phyloP scores from a whole-genome alignment of 2,113 vertebrate genomes.

The Aegotheles bennettii region DNA sequence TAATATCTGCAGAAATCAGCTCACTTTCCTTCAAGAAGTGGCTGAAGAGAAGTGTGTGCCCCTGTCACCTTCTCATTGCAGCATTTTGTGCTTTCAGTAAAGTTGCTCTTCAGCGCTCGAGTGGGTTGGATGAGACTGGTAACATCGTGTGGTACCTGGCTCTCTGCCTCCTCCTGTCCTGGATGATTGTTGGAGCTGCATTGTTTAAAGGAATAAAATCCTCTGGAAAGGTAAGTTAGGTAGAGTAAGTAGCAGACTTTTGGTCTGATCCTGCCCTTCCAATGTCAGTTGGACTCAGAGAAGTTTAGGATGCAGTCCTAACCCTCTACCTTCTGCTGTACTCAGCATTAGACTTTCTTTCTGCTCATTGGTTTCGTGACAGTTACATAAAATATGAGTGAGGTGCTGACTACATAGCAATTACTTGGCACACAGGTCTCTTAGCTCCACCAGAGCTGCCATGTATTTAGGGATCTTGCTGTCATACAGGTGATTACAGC shows the following conservation, averaged over 20 bases:
- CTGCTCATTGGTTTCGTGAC: not conserved
- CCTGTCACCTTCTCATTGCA: not conserved
- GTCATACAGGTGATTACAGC: not conserved
- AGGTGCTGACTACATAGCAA: not conserved
- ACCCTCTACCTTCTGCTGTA: not conserved
- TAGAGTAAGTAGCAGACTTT: not conserved
- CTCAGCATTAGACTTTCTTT: not conserved
- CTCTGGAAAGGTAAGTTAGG: slow-evolving; percentile 87
- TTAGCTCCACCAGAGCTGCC: not conserved
- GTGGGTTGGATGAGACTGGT: slow-evolving; percentile 84
- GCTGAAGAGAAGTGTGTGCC: not conserved
- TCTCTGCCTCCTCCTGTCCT: slow-evolving; percentile 88
- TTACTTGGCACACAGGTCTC: not conserved
- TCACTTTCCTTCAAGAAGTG: not conserved
- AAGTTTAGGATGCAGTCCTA: not conserved
- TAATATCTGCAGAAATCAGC: not conserved
- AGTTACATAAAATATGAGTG: not conserved
- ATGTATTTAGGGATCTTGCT: not conserved
- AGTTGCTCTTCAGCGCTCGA: slow-evolving; percentile 82
- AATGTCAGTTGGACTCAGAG: fast-evolving
- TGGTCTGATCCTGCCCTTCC: not conserved
- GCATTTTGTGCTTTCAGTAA: slow-evolving; percentile 66
- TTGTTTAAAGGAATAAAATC: slow-evolving; percentile 94
- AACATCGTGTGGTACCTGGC: slow-evolving; percentile 90
- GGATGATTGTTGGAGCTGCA: slow-evolving; percentile 79